Evolutionary conservation across 2,888 invertebrate genomes (phyloP), one percentile per base, ranked within the genome.

Genomic region (Lutraria lutraria): DNA sequence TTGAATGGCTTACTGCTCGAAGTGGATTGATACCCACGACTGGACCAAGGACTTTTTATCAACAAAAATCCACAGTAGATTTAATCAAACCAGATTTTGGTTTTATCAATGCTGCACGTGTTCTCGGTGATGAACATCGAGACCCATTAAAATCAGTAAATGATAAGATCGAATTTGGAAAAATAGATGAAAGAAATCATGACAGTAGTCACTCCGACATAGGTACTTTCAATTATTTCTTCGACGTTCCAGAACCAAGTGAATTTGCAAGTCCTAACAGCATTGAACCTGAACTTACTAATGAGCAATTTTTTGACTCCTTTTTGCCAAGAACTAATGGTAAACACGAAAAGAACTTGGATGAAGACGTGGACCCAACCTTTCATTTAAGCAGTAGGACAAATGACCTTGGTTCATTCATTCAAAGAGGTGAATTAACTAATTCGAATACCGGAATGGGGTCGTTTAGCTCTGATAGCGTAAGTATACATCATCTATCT

Each of bases 381-480:
- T 25, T 25, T 25, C 25, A 68, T 0, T 68, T 68, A 68, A 68
- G n/a, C 63, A 68, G 63, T 68, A 12, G 63, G 25, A 68, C 25
- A 68, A n/a, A 68, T 68, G 63, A 68, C 8, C 25, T n/a, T 15
- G 56, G 56, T 8, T 8, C 56, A 56, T 56, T 16, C 56, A 3
- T 56, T 56, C 56, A 56, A 19, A 15, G 56, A 56, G 13, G 12
- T 56, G 56, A 56, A 56, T 56, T 56, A 25, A 53, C 54, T 84
- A 53, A 76, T 21, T 12, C 84, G 19, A 53, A 63, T 76, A 25
- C 53, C 13, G 54, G 54, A n/a, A 15, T 29, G 12, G 84, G 76
- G 0, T 76, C 84, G 19, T 84, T 84, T 31, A 54, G 29, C 25
- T 84, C 52, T 19, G 84, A 84, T 29, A 54, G 53, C 29, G 84